Evolutionary conservation across 2,888 invertebrate species (phyloP).

Genomic region (Hedychridium roseum): DNA sequence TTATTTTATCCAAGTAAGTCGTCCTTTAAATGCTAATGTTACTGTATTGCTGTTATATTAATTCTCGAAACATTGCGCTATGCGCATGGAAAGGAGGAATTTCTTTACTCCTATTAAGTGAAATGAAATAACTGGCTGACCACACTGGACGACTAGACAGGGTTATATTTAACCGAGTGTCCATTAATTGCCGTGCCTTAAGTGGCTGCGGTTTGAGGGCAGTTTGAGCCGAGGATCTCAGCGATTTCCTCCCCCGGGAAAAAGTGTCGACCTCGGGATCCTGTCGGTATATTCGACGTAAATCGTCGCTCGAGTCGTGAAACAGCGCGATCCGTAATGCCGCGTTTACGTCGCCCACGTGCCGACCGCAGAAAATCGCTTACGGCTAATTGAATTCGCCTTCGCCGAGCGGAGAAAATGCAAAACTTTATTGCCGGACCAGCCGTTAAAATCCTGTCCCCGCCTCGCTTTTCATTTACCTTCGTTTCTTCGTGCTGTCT

Average conservation of each 20-base stretch:
- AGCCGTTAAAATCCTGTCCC: background rate
- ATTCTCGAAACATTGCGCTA: no score
- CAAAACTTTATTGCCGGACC: background rate
- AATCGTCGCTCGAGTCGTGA: no score
- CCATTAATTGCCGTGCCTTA: conserved; percentile 42
- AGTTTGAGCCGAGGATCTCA: conserved; percentile 44
- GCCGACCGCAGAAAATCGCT: conserved; percentile 48
- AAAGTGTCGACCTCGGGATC: conserved; percentile 25
- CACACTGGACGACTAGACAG: no score
- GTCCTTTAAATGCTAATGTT: no score
- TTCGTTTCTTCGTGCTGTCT: no score
- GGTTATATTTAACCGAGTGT: no score
- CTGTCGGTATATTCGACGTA: conserved; percentile 2
- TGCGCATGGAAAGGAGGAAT: no score
- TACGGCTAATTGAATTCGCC: conserved; percentile 50
- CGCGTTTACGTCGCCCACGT: conserved; percentile 50
- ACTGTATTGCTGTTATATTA: no score
- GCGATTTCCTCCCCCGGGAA: conserved; percentile 36
- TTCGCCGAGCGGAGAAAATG: conserved; percentile 14
- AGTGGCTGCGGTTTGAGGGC: conserved; percentile 44
- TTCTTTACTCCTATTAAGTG: no score
- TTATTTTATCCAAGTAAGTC: no score
- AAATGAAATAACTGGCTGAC: no score
- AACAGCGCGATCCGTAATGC: no score
- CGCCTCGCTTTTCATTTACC: background rate